phyloP scores from a whole-genome alignment of 92 coral and sea anemone genomes.

The Isaurus tuberculatus region DNA sequence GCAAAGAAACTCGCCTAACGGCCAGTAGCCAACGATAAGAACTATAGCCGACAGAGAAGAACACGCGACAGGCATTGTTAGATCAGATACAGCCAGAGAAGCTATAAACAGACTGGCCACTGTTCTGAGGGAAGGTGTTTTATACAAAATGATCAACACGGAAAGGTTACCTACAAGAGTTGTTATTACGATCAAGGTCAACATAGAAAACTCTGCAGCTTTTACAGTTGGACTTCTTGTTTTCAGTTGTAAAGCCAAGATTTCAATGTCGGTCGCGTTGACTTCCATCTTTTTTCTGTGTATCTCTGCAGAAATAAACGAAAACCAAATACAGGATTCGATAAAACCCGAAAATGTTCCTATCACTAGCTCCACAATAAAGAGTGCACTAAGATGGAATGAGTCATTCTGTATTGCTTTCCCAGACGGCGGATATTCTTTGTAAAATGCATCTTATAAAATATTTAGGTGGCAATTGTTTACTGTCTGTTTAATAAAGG shows the following conservation, averaged over 20 bases:
- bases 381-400: neutral
- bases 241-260: slow-evolving; percentile 14
- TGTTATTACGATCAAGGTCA: slow-evolving; percentile 19
- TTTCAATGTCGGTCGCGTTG: slow-evolving; percentile 11
- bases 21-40: slow-evolving; percentile 38
- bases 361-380: neutral
- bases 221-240: slow-evolving; percentile 37
- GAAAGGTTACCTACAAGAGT: slow-evolving; percentile 61
- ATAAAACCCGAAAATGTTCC: neutral
- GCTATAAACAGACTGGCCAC: slow-evolving; percentile 57
- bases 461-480: neutral
- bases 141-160: slow-evolving; percentile 60
- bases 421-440: neutral
- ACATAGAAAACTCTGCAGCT: slow-evolving; percentile 36
- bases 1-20: slow-evolving; percentile 40
- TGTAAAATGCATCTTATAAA: no score
- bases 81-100: slow-evolving; percentile 69
- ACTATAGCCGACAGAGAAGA: slow-evolving; percentile 40
- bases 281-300: neutral
- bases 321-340: neutral
- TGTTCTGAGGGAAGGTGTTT: slow-evolving; percentile 60
- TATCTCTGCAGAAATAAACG: neutral
- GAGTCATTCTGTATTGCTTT: neutral
- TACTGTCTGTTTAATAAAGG: neutral
- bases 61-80: slow-evolving; percentile 47